Evolutionary conservation across 2,888 invertebrate species (phyloP).

Genomic region (Tachina grossa): DNA sequence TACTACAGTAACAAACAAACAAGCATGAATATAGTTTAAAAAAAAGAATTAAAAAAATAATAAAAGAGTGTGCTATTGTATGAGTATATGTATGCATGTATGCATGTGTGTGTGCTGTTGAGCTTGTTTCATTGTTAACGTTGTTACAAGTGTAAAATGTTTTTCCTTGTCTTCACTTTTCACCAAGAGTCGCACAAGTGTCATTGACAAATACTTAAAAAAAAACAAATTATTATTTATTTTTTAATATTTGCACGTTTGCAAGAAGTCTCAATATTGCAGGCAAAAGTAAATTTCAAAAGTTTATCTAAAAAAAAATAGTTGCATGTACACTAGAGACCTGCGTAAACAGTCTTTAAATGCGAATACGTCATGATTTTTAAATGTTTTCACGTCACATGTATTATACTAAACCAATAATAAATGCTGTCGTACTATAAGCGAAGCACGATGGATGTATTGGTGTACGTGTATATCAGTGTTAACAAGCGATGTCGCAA

Average conservation of each 20-base stretch:
- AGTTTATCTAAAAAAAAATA: neutral
- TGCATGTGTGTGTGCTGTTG: neutral
- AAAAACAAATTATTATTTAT: slow-evolving; percentile 45
- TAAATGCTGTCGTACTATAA: no score
- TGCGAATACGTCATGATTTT: no score
- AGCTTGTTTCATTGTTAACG: slow-evolving; percentile 10
- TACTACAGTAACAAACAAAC: slow-evolving; percentile 4
- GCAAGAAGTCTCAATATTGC: neutral
- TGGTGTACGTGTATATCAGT: no score
- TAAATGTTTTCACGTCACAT: no score
- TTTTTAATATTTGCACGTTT: slow-evolving; percentile 39
- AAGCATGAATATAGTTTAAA: neutral
- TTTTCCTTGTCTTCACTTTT: slow-evolving; percentile 5
- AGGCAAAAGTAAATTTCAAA: neutral
- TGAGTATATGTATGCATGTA: neutral
- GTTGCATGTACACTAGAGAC: no score
- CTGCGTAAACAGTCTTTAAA: no score
- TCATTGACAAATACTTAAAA: slow-evolving; percentile 25
- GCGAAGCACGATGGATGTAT: no score
- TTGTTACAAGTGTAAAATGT: slow-evolving; percentile 32
- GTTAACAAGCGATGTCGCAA: no score
- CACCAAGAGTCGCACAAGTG: slow-evolving; percentile 39
- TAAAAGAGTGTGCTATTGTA: neutral
- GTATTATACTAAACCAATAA: no score
- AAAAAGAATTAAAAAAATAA: neutral